Evolutionary conservation across 2,797 vertebrate species (phyloP).

Genomic region (Gallinago nigripennis): DNA sequence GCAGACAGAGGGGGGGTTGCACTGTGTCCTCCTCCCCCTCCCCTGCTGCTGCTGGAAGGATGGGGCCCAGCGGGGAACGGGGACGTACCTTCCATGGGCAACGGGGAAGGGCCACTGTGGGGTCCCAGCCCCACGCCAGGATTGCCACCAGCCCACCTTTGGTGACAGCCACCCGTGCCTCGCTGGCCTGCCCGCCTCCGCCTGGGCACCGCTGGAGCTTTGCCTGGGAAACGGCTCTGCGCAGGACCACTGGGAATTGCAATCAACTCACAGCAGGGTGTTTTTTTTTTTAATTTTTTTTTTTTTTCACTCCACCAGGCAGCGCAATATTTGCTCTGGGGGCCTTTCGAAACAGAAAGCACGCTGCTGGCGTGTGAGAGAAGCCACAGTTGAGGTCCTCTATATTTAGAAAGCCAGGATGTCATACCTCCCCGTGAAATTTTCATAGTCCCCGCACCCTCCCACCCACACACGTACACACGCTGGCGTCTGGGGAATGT

Average conservation of each 20-base stretch:
- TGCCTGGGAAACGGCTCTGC: slow-evolving; percentile 47
- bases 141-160: slow-evolving; percentile 45
- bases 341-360: slow-evolving; percentile 4
- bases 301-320: neutral
- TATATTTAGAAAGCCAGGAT: slow-evolving; percentile 61
- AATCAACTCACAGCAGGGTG: neutral
- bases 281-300: neutral
- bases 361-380: neutral
- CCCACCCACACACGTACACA: slow-evolving; percentile 25
- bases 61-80: neutral
- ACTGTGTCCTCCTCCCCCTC: neutral
- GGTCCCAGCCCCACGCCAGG: neutral
- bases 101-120: neutral
- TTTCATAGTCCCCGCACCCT: slow-evolving; percentile 26
- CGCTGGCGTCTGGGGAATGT: slow-evolving; percentile 43
- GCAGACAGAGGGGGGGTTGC: neutral
- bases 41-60: neutral
- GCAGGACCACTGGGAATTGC: slow-evolving; percentile 15
- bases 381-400: neutral
- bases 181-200: neutral
- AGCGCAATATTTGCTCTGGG: neutral
- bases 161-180: slow-evolving; percentile 62
- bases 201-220: slow-evolving; percentile 66
- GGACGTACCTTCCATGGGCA: fast-evolving
- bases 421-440: slow-evolving; percentile 43